Evolutionary conservation across 2,888 invertebrate genomes (phyloP), one percentile per base, ranked within the genome.

Genomic region (Drosophila pseudotakahashii): DNA sequence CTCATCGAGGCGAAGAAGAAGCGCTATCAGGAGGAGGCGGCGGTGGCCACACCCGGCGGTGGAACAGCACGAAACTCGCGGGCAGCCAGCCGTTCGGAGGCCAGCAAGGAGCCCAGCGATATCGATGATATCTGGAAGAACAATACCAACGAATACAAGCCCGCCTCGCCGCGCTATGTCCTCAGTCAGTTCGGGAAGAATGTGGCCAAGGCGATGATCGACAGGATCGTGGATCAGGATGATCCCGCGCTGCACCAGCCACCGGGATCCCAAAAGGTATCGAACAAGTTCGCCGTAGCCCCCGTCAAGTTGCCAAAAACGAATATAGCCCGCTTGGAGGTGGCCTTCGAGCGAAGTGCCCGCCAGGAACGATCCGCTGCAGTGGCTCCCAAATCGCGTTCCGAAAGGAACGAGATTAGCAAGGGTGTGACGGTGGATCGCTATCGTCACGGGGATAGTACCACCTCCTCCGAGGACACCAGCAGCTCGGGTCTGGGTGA

Each of bases 71-170:
- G 70, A 7, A 69, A 51, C 32, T 69, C 61, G 36, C 63, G 67
- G 13, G n/a, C 13, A 1, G 48, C 51, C 39, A 74, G 47, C 42
- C 62, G 52, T 2, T 45, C 67, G 14, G 60, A 58, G 2, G 39
- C 32, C 26, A 74, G 59, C 47, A 77, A 77, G 19, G 67, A 82
- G 0, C 23, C 39, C 45, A 79, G 78, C 42, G 83, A 81, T 30
- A 84, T 90, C 39, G 89, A 88, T 10, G 81, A 84, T 59, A 86
- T 90, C 58, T 90, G 89, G 89, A 87, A 84, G 14, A 78, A 81
- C 59, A 88, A 88, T 32, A 83, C 79, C 44, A 82, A 83, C 4
- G 90, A 90, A 42, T 89, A 84, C 55, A 76, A 76, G 59, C 78
- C 90, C 2, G 77, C 82, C 54, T 89, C 90, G 7, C 90, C 90